Base-by-base conservation (phyloP, 2,888 invertebrate species). In the Paralinhomoeus sp. region DNA sequence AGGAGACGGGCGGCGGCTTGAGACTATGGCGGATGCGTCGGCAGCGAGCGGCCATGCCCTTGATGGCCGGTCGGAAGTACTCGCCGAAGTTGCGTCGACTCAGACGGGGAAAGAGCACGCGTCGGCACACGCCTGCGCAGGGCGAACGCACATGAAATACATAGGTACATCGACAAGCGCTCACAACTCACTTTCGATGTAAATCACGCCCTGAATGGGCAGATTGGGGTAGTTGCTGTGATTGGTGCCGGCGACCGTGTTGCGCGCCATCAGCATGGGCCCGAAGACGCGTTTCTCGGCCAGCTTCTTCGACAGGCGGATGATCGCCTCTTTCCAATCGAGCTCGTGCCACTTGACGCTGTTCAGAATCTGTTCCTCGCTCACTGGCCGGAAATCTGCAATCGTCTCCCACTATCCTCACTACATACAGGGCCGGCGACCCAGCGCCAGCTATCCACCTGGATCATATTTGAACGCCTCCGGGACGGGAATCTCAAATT, bases 261-360 rank as follows among this genome's bases (percentile, higher is more conserved):
- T 58, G 41, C 55, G 51, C 3, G 58, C 54, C 60, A 60, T 60
- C 39, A 60, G 50, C 23, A 53, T 47, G 17, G 59, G 54, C 37
- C 60, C 60, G 45, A 60, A 60, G 17, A 60, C 60, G 23, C 60
- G 50, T 45, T 59, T 58, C 47, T 60, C 60, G 2, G 60, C 60
- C 33, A 60, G 47, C 40, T 60, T 60, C 47, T 60, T 60, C 47
- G 58, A 60, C 44, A 60, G 45, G 23, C 56, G 56, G 23, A 57
- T 55, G 53, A 60, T 57, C 24, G 57, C 54, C 46, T 60, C 60
- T 21, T 52, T 49, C 33, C 53, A 49, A 43, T 57, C 53, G 45
- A 53, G 52, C 38, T 56, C 55, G 31, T 57, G 57, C 48, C 51
- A 57, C 42, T 55, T 55, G 41, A 56, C 57, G 23, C 50, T 51